Percentiles rank a stretch among this genome's conserved stretches.
These are phyloP conservation scores for Caenorhabditis macrosperma DNA, from an alignment of 2,888 invertebrate genomes.

Conservation along the genomic window DNA sequence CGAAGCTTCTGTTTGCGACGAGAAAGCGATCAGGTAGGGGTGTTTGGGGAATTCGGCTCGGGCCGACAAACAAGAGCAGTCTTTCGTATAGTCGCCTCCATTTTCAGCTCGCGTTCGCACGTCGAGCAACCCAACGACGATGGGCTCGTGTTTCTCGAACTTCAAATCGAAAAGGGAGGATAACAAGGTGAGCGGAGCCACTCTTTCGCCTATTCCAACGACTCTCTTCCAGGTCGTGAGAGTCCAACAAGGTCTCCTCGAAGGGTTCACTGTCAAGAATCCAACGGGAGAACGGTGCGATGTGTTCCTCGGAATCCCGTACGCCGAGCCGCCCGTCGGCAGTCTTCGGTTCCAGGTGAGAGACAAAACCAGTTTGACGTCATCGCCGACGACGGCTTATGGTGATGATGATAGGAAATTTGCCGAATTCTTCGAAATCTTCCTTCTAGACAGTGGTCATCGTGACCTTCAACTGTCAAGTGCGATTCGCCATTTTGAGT, in stretches of 20 bases:
- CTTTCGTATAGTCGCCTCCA: neutral
- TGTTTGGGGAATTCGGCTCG: neutral
- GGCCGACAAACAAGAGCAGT: neutral
- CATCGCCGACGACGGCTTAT: neutral
- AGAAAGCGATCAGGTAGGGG: constrained; percentile 34
- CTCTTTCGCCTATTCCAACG: neutral
- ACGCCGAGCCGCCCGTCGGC: constrained; percentile 65
- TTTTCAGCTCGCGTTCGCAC: constrained; percentile 59
- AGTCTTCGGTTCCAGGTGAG: constrained; percentile 65
- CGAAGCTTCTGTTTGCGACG: constrained; percentile 19
- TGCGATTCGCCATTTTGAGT: constrained; percentile 4
- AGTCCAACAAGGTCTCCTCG: constrained; percentile 53
- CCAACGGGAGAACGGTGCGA: constrained; percentile 54
- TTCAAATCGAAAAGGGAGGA: constrained; percentile 30
- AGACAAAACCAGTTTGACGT: constrained; percentile 38
- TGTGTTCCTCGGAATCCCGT: constrained; percentile 67
- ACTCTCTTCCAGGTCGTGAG: constrained; percentile 33
- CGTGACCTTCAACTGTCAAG: constrained; percentile 41
- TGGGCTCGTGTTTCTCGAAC: constrained; percentile 54
- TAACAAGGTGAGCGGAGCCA: constrained; percentile 19
- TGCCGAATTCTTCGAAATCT: constrained; percentile 50
- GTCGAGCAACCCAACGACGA: constrained; percentile 46
- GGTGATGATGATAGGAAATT: constrained; percentile 35
- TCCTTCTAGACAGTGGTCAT: constrained; percentile 45
- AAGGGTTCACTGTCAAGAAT: constrained; percentile 37